Evolutionary conservation across 2,113 vertebrate genomes (phyloP), one percentile per base, ranked within the genome.

Genomic region (Cochlearius cochlearius): DNA sequence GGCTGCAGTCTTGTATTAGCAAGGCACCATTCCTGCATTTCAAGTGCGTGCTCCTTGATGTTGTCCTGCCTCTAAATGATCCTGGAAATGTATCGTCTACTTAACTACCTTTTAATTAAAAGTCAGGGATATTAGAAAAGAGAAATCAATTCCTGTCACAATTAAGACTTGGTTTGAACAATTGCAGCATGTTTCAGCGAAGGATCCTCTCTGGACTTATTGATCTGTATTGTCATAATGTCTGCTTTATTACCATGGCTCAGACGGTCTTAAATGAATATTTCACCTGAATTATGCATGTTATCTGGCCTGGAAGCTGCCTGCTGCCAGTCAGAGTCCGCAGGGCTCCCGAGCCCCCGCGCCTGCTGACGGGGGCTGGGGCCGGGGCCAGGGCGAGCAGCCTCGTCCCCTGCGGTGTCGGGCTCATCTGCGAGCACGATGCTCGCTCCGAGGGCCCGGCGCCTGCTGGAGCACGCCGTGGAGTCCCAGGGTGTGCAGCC

Each of bases 101-200:
- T 97, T 96, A 97, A 96, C 88, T 88, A 59, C 60, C 94, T 95
- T 96, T 96, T 96, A 97, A 97, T 97, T 96, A 96, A 95, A 97
- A 96, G 79, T 96, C 90, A 78, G 94, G 83, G 92, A 75, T 96
- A 94, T 95, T 96, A 93, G 95, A 75, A 93, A 93, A 95, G 68
- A 71, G 90, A 78, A 96, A 96, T 97, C 96, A 91, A 96, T 97
- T 95, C 86, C 92, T 94, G 96, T 95, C 96, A 96, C 94, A 92
- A 94, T 93, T 95, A 95, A 95, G 92, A 59, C 73, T 84, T 32
- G 60, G 68, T 95, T 84, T 94, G 95, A 96, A 94, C 95, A 95
- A 94, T 71, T 30, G 76, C 88, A 56, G 88, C 2, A 0, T 72
- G 94, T 96, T 94, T 84, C 92, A 81, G 92, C 16, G 9, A 76